These are phyloP conservation scores for Athrips mouffetella DNA, from an alignment of 2,888 invertebrate species.

Conservation along the genomic window DNA sequence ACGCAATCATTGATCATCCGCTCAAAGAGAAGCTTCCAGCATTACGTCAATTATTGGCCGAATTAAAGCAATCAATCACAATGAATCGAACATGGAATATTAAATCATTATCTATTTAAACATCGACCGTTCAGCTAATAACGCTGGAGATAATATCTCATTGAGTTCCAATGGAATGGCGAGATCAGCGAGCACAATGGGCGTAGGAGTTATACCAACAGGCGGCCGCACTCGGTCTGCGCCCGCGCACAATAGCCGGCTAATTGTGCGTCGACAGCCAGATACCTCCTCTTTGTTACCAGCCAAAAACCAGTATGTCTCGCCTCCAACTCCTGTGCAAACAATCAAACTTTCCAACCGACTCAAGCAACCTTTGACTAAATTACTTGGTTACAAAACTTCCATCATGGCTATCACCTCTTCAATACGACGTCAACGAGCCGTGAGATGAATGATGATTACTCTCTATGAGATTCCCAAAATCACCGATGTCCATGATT, in stretches of 20 bases:
- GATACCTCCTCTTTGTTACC: constrained; percentile 53
- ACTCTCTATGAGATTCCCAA: constrained; percentile 69
- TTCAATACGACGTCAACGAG: constrained; percentile 61
- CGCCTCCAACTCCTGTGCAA: constrained; percentile 25
- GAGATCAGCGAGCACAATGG: constrained; percentile 64
- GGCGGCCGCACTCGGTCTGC: constrained; percentile 49
- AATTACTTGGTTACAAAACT: constrained; percentile 36
- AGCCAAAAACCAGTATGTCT: constrained; percentile 17
- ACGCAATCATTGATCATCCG: constrained; percentile 28
- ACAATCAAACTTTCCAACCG: constrained; percentile 32
- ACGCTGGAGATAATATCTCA: constrained; percentile 63
- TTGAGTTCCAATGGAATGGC: constrained; percentile 55
- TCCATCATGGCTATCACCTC: constrained; percentile 38
- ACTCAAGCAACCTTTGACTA: constrained; percentile 38
- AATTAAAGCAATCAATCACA: constrained; percentile 57
- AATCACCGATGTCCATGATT: constrained; percentile 69
- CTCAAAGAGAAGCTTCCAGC: constrained; percentile 38
- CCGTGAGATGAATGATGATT: constrained; percentile 71
- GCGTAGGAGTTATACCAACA: constrained; percentile 71
- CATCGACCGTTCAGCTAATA: constrained; percentile 56
- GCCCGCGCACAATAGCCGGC: constrained; percentile 57
- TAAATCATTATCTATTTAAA: constrained; percentile 59
- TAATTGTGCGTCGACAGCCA: constrained; percentile 74
- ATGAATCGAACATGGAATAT: constrained; percentile 50
- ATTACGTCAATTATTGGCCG: constrained; percentile 44